Conservation (phyloP, 2,113 vertebrate species). For the Mungos mungo region DNA sequence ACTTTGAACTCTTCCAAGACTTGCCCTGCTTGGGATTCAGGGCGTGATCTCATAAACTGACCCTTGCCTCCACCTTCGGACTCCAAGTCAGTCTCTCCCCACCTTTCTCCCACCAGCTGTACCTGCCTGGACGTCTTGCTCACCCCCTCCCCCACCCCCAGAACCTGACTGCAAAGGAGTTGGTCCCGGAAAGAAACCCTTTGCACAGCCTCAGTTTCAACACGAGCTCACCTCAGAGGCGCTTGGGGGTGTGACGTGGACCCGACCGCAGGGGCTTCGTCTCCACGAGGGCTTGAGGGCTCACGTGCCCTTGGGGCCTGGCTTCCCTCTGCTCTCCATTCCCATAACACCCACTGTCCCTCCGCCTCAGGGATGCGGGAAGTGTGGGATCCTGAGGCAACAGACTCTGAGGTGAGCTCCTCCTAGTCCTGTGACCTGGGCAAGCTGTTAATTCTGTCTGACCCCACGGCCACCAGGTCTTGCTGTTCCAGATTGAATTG, state of each 20-base stretch:
- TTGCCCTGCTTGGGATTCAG: neutral
- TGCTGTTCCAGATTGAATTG: neutral
- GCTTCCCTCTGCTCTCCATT: neutral
- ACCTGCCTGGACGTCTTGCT: neutral
- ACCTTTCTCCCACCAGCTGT: no score
- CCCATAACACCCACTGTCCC: neutral
- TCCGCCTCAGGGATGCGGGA: neutral
- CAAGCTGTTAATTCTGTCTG: neutral
- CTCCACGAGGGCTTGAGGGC: neutral
- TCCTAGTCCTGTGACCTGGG: neutral
- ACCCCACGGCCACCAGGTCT: neutral
- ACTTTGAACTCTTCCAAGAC: conserved; percentile 30
- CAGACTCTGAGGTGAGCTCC: neutral
- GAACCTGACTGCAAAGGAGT: neutral
- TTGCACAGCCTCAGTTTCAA: rapidly evolving
- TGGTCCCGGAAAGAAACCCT: neutral
- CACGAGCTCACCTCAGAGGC: no score
- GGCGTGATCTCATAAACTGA: neutral
- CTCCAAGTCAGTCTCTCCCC: neutral
- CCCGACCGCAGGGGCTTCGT: neutral
- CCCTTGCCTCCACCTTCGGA: neutral
- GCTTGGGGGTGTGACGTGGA: rapidly evolving
- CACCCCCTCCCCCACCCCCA: rapidly evolving
- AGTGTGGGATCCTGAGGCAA: neutral
- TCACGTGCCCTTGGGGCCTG: rapidly evolving